Evolutionary conservation across 1,140 invertebrate genomes (phyloP).

Genomic region (Ectropis grisescens): DNA sequence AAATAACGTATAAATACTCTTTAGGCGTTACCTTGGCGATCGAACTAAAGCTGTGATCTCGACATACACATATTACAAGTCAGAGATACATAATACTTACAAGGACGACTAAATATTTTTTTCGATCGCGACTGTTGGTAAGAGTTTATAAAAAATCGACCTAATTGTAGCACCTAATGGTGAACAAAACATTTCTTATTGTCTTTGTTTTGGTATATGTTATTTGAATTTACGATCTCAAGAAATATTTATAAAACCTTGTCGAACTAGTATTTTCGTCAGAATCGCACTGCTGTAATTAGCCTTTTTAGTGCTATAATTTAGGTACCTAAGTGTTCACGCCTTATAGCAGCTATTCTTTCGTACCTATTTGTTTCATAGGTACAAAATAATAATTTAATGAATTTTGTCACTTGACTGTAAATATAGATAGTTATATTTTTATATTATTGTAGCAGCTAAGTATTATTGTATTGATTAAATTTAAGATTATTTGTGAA

Average conservation of each 20-base stretch:
- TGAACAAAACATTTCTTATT: too few relatives aligned
- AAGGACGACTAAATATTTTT: too few relatives aligned
- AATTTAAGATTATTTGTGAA: slow-evolving; percentile 23
- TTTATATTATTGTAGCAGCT: slow-evolving; percentile 59
- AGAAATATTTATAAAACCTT: too few relatives aligned
- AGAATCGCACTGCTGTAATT: slow-evolving; percentile 3
- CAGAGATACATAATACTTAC: too few relatives aligned
- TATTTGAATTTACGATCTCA: too few relatives aligned
- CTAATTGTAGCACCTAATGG: too few relatives aligned
- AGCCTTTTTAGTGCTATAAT: slow-evolving; percentile 12
- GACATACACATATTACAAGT: too few relatives aligned
- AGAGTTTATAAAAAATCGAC: too few relatives aligned
- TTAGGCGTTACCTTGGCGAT: slow-evolving; percentile 13
- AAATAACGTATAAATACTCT: too few relatives aligned
- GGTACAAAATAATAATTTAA: slow-evolving; percentile 34
- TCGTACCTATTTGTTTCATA: slow-evolving; percentile 20
- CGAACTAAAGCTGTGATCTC: slow-evolving; percentile 12
- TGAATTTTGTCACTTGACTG: slow-evolving; percentile 39
- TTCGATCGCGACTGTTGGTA: too few relatives aligned
- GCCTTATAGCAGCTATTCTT: slow-evolving; percentile 23
- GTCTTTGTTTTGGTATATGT: too few relatives aligned
- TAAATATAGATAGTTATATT: slow-evolving; percentile 65
- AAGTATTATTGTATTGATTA: slow-evolving; percentile 42
- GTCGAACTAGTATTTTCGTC: slow-evolving; percentile 6
- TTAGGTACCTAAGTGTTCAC: slow-evolving; percentile 23